Evolutionary conservation across 2,888 invertebrate species (phyloP).

Genomic region (Platerodrilus igneus): DNA sequence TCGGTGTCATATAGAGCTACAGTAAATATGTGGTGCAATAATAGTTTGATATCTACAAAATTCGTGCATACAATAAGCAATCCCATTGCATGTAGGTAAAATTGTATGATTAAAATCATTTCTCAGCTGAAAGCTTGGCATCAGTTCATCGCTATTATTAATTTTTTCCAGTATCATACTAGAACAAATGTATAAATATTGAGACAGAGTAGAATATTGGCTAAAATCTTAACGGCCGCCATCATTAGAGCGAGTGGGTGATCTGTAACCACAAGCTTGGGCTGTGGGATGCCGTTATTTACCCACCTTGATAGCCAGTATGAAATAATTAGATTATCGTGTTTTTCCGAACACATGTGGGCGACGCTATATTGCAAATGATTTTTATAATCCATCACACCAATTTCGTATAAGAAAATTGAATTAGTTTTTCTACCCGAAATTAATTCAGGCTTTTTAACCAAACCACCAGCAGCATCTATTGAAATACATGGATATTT

Average conservation of each 20-base stretch:
- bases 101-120: slow-evolving; percentile 5
- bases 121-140: slow-evolving; percentile 1
- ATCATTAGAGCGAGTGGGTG: slow-evolving; percentile 8
- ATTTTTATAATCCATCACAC: not conserved
- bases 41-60: slow-evolving; percentile 1
- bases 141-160: not conserved
- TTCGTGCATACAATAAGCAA: not conserved
- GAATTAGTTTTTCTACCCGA: slow-evolving; percentile 1
- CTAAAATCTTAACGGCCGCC: slow-evolving; percentile 4
- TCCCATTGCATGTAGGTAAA: not conserved
- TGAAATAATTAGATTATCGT: slow-evolving; percentile 3
- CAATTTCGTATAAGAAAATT: slow-evolving; percentile 9
- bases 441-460: not conserved
- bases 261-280: slow-evolving; percentile 5
- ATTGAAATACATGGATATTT: not conserved
- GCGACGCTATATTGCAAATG: not conserved
- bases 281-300: slow-evolving; percentile 2
- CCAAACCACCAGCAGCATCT: slow-evolving; percentile 2
- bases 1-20: not conserved
- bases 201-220: slow-evolving; percentile 1
- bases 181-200: slow-evolving; percentile 5
- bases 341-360: slow-evolving; percentile 3
- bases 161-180: not conserved
- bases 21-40: slow-evolving; percentile 1
- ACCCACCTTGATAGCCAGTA: slow-evolving; percentile 7